These are phyloP conservation scores for Malurus alboscapulatus DNA, from an alignment of 2,113 vertebrate genomes.

Conservation along the genomic window DNA sequence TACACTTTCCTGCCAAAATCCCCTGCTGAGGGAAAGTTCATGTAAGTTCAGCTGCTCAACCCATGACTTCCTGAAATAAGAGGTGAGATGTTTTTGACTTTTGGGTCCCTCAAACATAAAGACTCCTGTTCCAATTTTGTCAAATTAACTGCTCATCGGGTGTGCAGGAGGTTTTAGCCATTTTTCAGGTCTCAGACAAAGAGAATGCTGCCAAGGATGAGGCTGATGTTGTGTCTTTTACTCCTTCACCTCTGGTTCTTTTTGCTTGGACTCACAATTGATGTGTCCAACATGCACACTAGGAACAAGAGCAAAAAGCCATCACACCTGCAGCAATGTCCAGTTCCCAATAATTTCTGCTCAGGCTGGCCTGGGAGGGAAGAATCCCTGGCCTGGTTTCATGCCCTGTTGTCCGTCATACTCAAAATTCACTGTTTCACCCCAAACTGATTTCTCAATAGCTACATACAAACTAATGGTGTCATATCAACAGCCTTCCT, in stretches of 20 bases:
- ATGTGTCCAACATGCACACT: not conserved
- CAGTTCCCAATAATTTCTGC: not conserved
- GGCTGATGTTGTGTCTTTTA: not conserved
- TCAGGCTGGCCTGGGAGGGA: not conserved
- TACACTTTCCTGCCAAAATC: not conserved
- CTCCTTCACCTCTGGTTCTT: not conserved
- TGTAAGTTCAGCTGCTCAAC: not conserved
- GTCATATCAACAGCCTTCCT: not conserved
- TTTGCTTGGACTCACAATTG: not conserved
- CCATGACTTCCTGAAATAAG: constrained; percentile 3
- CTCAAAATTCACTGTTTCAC: not conserved
- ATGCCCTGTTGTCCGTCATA: not conserved
- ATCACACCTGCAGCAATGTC: not conserved
- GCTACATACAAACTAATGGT: not conserved
- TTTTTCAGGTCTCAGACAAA: not conserved
- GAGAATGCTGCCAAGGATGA: not conserved
- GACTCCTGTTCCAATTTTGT: not conserved
- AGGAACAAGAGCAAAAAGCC: not conserved
- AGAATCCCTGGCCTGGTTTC: not conserved
- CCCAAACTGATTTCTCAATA: not conserved
- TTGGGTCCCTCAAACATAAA: not conserved
- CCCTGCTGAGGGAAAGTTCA: not conserved
- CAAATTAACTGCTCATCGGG: not conserved
- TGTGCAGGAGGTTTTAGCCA: not conserved
- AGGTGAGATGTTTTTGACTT: not conserved